Evolutionary conservation across 2,888 invertebrate genomes (phyloP).

Genomic region (Brachypalpus laphriformis): DNA sequence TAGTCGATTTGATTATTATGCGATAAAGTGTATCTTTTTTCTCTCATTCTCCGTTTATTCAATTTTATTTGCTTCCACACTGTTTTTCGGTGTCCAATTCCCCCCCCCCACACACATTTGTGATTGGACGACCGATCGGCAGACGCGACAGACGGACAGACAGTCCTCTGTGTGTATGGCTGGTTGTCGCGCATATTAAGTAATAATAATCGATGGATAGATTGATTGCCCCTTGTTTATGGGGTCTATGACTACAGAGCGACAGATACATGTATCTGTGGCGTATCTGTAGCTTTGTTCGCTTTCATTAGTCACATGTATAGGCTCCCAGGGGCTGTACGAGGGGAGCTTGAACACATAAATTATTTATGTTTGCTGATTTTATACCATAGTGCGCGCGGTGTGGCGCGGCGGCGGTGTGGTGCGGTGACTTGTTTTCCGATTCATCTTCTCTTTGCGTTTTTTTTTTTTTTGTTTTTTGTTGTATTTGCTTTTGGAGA

Average conservation of each 20-base stretch:
- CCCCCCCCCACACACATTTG: slow-evolving; percentile 44
- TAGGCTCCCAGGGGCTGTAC: not conserved
- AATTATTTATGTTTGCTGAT: slow-evolving; percentile 65
- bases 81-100: slow-evolving; percentile 40
- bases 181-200: slow-evolving; percentile 58
- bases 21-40: slow-evolving; percentile 42
- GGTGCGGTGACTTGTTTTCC: slow-evolving; percentile 47
- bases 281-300: not conserved
- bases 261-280: not conserved
- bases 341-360: slow-evolving; percentile 38
- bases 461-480: not conserved
- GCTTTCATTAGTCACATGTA: slow-evolving; percentile 30
- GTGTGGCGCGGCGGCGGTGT: too few species aligned
- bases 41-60: slow-evolving; percentile 6
- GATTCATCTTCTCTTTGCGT: slow-evolving; percentile 31
- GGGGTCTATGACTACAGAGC: slow-evolving; percentile 13
- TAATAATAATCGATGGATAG: slow-evolving; percentile 66
- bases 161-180: slow-evolving; percentile 1
- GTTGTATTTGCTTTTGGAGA: not conserved
- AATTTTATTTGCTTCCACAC: slow-evolving; percentile 17
- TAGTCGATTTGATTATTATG: slow-evolving; percentile 66
- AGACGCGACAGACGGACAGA: too few species aligned
- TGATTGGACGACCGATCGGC: slow-evolving; percentile 9
- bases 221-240: slow-evolving; percentile 66
- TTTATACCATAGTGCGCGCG: slow-evolving; percentile 58